phyloP scores from a whole-genome alignment of 1,140 invertebrate genomes.

The Dreissena polymorpha region DNA sequence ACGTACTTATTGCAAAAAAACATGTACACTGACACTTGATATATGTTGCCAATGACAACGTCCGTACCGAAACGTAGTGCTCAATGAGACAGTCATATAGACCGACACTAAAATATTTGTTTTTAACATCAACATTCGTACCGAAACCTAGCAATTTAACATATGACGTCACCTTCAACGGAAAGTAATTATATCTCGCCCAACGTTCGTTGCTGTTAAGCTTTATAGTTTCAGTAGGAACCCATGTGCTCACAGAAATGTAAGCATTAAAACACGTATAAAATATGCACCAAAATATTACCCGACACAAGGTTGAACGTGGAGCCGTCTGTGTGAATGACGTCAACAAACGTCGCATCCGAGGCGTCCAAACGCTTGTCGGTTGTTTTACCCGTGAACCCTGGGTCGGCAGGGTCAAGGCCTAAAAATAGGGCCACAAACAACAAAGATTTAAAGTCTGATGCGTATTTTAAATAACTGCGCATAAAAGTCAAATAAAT shows the following conservation, averaged over 20 bases:
- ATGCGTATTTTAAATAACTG: too few species aligned
- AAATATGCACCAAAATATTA: background rate
- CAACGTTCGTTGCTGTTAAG: too few species aligned
- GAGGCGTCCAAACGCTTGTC: constrained; percentile 91
- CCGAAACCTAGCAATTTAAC: background rate
- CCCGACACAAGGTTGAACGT: constrained; percentile 49
- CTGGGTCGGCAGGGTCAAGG: constrained; percentile 94
- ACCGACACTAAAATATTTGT: background rate
- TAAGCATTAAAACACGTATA: background rate
- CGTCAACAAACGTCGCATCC: constrained; percentile 85
- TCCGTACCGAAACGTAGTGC: too few species aligned
- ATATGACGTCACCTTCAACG: background rate
- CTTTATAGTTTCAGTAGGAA: too few species aligned
- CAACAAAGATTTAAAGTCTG: too few species aligned
- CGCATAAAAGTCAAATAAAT: too few species aligned
- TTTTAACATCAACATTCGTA: background rate
- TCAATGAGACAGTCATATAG: too few species aligned
- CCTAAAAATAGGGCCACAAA: constrained; percentile 78
- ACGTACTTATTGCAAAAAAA: too few species aligned
- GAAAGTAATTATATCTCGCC: too few species aligned
- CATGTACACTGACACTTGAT: too few species aligned
- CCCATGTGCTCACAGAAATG: background rate
- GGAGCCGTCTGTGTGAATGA: constrained; percentile 92
- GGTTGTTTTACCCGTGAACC: constrained; percentile 90
- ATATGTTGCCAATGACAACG: too few species aligned